phyloP scores from a whole-genome alignment of 2,888 invertebrate genomes.

The Agrenia bidenticulata region DNA sequence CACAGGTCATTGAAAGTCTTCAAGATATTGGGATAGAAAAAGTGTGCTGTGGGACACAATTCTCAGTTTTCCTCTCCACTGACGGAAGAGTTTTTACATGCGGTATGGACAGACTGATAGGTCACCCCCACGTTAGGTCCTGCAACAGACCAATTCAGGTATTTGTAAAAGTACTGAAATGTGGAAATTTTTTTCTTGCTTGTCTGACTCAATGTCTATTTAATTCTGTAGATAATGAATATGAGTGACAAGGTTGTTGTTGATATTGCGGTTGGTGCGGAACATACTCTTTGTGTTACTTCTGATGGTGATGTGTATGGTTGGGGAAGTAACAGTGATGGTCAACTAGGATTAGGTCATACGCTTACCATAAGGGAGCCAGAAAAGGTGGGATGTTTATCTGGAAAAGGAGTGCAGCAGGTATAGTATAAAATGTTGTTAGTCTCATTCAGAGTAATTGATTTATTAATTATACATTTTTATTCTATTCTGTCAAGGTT shows the following conservation, averaged over 20 bases:
- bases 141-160: conserved; percentile 61
- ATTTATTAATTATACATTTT: neutral
- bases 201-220: neutral
- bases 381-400: conserved; percentile 60
- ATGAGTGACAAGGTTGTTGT: conserved; percentile 61
- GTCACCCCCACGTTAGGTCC: conserved; percentile 61
- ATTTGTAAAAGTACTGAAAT: neutral
- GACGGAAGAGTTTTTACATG: conserved; percentile 65
- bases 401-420: conserved; percentile 62
- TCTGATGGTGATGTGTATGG: conserved; percentile 52
- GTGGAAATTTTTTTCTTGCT: neutral
- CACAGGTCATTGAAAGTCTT: conserved; percentile 61
- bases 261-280: conserved; percentile 65
- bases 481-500: conserved; percentile 57
- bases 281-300: conserved; percentile 64
- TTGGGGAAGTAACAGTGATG: conserved; percentile 64
- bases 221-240: conserved; percentile 55
- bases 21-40: conserved; percentile 62
- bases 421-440: too few species aligned
- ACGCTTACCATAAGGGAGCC: conserved; percentile 63
- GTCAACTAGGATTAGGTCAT: conserved; percentile 64
- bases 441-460: too few species aligned
- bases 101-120: conserved; percentile 64
- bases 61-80: conserved; percentile 65
- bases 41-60: conserved; percentile 66